Evolutionary conservation across 2,797 vertebrate species (phyloP), one percentile per base, ranked within the genome.

Genomic region (Amniataba percoides): DNA sequence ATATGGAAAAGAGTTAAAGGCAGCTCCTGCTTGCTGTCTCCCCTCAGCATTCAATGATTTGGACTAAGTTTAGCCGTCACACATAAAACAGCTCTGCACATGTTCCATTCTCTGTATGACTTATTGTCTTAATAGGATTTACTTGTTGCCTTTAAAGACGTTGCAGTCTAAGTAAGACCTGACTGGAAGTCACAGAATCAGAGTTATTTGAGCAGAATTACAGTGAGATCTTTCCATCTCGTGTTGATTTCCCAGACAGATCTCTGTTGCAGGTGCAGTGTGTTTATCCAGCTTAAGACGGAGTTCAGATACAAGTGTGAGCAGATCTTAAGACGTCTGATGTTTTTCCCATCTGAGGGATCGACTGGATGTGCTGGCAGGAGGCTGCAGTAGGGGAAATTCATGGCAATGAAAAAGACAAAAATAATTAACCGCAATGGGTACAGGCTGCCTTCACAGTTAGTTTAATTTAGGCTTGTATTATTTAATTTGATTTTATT

Each of bases 341-440:
- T 89, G 80, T 46, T 25, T 87, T 90, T 85, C 75, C 86, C 84
- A 86, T 82, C 81, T 85, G 88, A 84, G 55, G 74, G 23, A 77
- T 57, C 5, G 23, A 71, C 64, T 63, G 60, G 57, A 73, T 62
- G 60, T 31, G 49, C 55, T 76, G 62, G 78, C 72, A 63, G 60
- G 68, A 74, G 74, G 81, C 80, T 71, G 23, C 60, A 58, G 49
- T 14, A 18, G 68, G 79, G 82, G 73, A 85, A 82, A 73, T 66
- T 59, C 48, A 2, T 61, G 56, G 66, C 67, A 80, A 77, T 45
- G 56, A 74, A 42, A 78, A 71, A 87, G 71, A 69, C 52, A 79
- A 81, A 77, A 79, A 82, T 69, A 89, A 88, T 86, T 52, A 76
- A 82, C 84, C 75, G 23, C 83, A 86, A 42, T 43, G 74, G 71